These are phyloP conservation scores for Hipposideros larvatus DNA, from an alignment of 2,797 vertebrate genomes.

Conservation along the genomic window DNA sequence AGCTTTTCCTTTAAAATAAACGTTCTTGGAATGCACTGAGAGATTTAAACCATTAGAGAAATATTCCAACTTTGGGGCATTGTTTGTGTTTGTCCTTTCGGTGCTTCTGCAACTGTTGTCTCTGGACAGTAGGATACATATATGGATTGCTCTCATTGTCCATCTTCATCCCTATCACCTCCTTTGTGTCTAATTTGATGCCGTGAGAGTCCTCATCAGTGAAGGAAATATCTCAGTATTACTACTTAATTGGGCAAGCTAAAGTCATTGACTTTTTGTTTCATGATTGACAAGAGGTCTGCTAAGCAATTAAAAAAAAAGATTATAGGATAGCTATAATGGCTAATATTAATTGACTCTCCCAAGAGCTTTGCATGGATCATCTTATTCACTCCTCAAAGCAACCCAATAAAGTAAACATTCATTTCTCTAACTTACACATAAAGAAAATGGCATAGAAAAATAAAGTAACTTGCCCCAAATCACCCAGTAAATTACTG, in stretches of 20 bases:
- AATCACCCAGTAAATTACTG: neutral
- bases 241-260: neutral
- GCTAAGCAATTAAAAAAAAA: neutral
- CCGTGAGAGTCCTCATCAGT: neutral
- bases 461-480: neutral
- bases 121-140: neutral
- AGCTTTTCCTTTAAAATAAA: neutral
- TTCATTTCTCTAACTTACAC: neutral
- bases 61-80: neutral
- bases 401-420: neutral
- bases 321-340: neutral
- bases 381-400: neutral
- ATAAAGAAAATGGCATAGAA: neutral
- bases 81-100: neutral
- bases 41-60: neutral
- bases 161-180: neutral
- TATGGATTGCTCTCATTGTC: neutral
- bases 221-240: neutral
- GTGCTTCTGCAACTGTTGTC: neutral
- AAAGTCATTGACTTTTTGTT: neutral
- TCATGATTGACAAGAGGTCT: slow-evolving; percentile 26
- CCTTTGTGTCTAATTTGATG: neutral
- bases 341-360: neutral
- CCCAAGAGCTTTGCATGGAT: slow-evolving; percentile 13
- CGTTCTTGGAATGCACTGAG: neutral